A percentile compares a stretch with the other conserved stretches of the same genome.
These are phyloP conservation scores for Eulemur coronatus DNA, from an alignment of 2,797 vertebrate genomes.

Conservation along the genomic window DNA sequence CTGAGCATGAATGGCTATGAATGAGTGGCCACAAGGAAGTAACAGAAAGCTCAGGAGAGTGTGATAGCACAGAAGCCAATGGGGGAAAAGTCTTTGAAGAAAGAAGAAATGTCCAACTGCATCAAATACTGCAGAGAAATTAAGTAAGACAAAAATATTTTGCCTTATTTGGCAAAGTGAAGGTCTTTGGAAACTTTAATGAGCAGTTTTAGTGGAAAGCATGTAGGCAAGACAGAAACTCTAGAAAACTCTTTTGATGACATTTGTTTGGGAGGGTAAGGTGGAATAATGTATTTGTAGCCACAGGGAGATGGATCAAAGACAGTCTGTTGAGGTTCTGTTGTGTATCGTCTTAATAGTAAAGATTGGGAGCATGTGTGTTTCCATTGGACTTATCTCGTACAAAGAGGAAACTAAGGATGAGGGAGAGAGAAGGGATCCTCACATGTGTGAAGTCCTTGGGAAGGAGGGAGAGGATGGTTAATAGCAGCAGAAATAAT, in stretches of 20 bases:
- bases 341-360: background rate
- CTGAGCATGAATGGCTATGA: background rate
- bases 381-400: background rate
- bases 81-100: background rate
- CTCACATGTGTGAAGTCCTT: background rate
- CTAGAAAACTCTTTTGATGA: too few species aligned
- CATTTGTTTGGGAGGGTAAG: background rate
- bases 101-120: too few species aligned
- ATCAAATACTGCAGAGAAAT: background rate
- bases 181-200: background rate
- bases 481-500: background rate
- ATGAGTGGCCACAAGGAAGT: background rate
- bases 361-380: background rate
- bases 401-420: background rate
- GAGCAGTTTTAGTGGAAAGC: background rate
- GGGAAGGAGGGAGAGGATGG: background rate
- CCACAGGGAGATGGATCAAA: background rate
- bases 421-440: background rate
- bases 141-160: background rate
- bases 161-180: background rate
- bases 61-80: background rate
- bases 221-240: background rate
- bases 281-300: background rate
- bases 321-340: background rate
- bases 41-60: background rate